These are phyloP conservation scores for Perognathus longimembris DNA, from an alignment of 2,113 vertebrate species.

Conservation along the genomic window DNA sequence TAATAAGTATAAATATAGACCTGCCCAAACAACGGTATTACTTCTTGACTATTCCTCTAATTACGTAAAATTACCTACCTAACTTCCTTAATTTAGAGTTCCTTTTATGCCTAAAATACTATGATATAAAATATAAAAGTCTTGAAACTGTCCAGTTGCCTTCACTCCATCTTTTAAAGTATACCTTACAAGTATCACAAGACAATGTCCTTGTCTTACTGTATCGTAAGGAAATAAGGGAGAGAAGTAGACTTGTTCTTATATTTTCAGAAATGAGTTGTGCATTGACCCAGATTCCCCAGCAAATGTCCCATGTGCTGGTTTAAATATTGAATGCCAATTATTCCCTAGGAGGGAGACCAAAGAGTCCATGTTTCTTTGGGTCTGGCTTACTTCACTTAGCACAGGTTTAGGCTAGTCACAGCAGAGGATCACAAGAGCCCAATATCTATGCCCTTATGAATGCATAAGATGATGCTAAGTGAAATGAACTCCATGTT, in stretches of 20 bases:
- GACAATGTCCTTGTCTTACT: background rate
- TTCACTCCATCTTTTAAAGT: background rate
- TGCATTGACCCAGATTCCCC: background rate
- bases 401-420: too few relatives aligned
- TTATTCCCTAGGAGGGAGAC: too few relatives aligned
- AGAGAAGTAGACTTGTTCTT: background rate
- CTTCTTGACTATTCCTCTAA: background rate
- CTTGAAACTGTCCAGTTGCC: background rate
- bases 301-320: background rate
- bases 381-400: too few relatives aligned
- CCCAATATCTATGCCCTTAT: too few relatives aligned
- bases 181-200: background rate
- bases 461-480: too few relatives aligned
- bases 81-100: background rate
- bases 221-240: constrained; percentile 2
- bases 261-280: background rate
- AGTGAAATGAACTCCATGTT: too few relatives aligned
- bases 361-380: too few relatives aligned
- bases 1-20: background rate
- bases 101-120: background rate
- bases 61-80: background rate
- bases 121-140: constrained; percentile 15
- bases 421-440: too few relatives aligned
- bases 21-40: background rate
- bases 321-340: background rate